phyloP scores from a whole-genome alignment of 2,888 invertebrate species.

The Latrodectus elegans region DNA sequence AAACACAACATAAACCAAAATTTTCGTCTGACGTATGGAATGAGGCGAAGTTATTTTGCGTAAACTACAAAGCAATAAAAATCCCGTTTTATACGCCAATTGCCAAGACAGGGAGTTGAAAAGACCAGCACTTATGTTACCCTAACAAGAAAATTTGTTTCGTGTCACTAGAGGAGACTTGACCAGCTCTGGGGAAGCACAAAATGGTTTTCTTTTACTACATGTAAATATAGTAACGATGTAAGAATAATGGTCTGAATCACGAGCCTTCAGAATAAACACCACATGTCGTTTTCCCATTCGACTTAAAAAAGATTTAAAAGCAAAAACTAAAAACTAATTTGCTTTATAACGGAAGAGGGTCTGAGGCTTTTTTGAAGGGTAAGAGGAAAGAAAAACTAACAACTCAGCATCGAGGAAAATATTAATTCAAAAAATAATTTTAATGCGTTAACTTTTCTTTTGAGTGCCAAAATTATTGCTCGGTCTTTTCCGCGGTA shows the following conservation, averaged over 20 bases:
- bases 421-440: constrained; percentile 62
- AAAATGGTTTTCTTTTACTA: not conserved
- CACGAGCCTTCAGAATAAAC: constrained; percentile 51
- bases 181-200: not conserved
- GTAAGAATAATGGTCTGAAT: constrained; percentile 31
- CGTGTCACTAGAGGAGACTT: not conserved
- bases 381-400: constrained; percentile 20
- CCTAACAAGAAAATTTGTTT: constrained; percentile 3
- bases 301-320: constrained; percentile 17
- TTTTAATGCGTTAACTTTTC: constrained; percentile 48
- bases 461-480: constrained; percentile 30
- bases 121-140: not conserved
- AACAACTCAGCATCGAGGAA: constrained; percentile 26
- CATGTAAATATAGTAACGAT: not conserved
- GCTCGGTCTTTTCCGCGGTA: constrained; percentile 4
- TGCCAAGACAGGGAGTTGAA: not conserved
- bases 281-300: constrained; percentile 50
- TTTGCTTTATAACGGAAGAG: constrained; percentile 1
- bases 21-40: too few species aligned
- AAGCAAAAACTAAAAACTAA: constrained; percentile 7
- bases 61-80: not conserved
- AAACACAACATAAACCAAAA: too few species aligned
- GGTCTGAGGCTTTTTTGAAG: not conserved
- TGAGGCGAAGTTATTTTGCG: not conserved
- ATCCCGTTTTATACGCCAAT: not conserved